Base-by-base conservation (phyloP, 37 sponge, comb jelly and placozoan genomes). In the Halichondria panicea region DNA sequence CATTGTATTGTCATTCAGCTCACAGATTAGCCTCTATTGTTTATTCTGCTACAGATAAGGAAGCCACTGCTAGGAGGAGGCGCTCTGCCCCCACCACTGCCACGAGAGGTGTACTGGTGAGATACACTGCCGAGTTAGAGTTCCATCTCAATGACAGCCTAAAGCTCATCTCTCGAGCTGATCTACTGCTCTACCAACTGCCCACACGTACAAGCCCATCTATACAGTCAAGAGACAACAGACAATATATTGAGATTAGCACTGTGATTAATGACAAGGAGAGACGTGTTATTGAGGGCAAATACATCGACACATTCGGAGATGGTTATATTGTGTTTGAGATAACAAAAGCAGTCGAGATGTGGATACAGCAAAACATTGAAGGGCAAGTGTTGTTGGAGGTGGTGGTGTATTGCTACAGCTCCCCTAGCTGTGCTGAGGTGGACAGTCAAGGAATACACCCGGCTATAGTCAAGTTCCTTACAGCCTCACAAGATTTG, bases 131-230 rank as follows among this genome's bases (percentile, higher is more conserved):
- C 46, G 19, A 41, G 0, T 66, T 82, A 30, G 31, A 75, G 38
- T 84, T 84, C 46, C 18, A 34, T 39, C 63, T 84, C 9, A 62
- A 69, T 19, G 43, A 38, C 40, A 43, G 69, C 32, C 77, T 68
- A 19, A 60, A 37, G 19, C 50, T 60, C 37, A 59, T 84, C 1
- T 60, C 68, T 0, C 58, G 71, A 34, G 84, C 84, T 28, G 63
- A 88, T 22, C 83, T 88, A 7, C 71, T 88, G 12, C 74, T 88
- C 12, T 82, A 74, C 77, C 89, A 88, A 48, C 32, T 37, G 40
- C 66, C 50, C 5, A 28, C 83, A 33, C 33, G 25, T 33, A 69
- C 68, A 25, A 44, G 34, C 1, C 56, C 63, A 4, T 68, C 50
- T 31, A 34, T 43, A 27, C 28, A n/a, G 24, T 56, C 57, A 34